These are phyloP conservation scores for Hemitrygon akajei DNA, from an alignment of 2,797 vertebrate species.

Conservation along the genomic window DNA sequence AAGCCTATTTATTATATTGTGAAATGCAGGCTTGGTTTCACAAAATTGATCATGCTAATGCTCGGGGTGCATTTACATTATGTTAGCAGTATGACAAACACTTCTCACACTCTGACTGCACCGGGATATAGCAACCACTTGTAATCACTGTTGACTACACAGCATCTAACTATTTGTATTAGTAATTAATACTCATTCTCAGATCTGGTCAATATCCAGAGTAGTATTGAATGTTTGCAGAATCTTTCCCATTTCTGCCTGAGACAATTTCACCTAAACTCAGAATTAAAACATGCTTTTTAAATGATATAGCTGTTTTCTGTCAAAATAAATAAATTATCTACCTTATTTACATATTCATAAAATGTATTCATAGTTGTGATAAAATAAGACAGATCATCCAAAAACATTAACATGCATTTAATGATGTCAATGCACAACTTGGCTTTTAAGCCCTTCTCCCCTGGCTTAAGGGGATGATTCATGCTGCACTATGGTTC, in stretches of 20 bases:
- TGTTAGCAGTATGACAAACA: slow-evolving; percentile 12
- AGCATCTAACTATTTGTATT: not conserved
- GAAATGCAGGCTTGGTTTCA: slow-evolving; percentile 20
- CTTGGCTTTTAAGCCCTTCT: not conserved
- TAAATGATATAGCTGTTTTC: not conserved
- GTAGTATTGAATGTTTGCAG: not conserved
- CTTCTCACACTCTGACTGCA: not conserved
- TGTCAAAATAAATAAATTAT: not conserved
- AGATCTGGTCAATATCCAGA: not conserved
- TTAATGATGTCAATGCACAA: not conserved
- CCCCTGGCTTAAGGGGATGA: not conserved
- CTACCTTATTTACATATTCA: not conserved
- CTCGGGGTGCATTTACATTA: slow-evolving; percentile 18
- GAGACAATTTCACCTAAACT: not conserved
- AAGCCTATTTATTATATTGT: slow-evolving; percentile 26
- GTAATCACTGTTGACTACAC: not conserved
- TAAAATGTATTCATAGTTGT: not conserved
- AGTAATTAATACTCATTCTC: not conserved
- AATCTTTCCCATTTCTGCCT: not conserved
- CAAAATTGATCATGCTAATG: not conserved
- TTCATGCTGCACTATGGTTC: not conserved
- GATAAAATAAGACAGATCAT: not conserved
- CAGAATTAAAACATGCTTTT: not conserved
- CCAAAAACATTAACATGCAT: not conserved
- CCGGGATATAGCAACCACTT: not conserved